phyloP scores from a whole-genome alignment of 2,888 invertebrate genomes.

The Pyrrhosoma nymphula region DNA sequence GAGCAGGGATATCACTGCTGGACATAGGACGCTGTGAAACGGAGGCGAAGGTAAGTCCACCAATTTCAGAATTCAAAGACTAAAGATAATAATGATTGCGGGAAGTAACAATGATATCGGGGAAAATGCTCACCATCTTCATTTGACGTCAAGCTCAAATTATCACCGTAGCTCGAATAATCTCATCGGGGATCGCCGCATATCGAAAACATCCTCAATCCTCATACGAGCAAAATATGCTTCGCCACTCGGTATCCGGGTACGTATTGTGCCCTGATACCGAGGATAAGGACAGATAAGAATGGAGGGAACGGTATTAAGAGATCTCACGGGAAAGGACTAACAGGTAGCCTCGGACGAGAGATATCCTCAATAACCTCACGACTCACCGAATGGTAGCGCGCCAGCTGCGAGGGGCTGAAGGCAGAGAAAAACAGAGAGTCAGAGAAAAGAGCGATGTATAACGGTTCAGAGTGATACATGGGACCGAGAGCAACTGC shows the following conservation, averaged over 20 bases:
- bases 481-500: not conserved
- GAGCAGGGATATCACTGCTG: too few species aligned
- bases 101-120: too few species aligned
- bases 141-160: not conserved
- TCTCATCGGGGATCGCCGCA: not conserved
- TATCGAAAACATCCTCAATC: not conserved
- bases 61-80: too few species aligned
- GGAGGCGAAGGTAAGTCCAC: too few species aligned
- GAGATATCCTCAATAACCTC: not conserved
- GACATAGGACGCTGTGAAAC: too few species aligned
- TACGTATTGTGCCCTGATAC: not conserved
- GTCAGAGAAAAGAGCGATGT: not conserved
- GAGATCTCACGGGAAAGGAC: not conserved
- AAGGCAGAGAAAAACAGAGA: not conserved
- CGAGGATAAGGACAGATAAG: not conserved
- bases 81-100: too few species aligned
- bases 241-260: not conserved
- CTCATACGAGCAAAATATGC: not conserved
- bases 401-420: not conserved
- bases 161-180: not conserved
- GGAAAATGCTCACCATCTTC: too few species aligned
- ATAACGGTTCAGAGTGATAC: not conserved
- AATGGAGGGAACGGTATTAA: not conserved
- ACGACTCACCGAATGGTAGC: not conserved
- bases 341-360: not conserved